Evolutionary conservation across 2,888 invertebrate genomes (phyloP), one percentile per base, ranked within the genome.

Genomic region (Nemotelus nigrinus): DNA sequence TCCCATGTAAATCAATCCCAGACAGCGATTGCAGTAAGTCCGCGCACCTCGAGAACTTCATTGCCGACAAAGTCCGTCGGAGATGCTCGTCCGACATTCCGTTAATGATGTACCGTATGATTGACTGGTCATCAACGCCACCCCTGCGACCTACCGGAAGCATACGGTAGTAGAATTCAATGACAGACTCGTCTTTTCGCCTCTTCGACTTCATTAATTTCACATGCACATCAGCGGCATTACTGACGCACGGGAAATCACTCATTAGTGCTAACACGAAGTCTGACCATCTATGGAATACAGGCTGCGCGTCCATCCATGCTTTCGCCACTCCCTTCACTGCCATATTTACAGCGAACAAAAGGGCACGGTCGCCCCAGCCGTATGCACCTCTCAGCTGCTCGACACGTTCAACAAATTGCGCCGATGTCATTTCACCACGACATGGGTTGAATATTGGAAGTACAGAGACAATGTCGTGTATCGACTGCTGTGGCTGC

Each of bases 101-200:
- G 41, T 63, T 63, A 39, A 63, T 63, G 39, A 63, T 63, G 8
- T 25, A 63, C 4, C 63, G 43, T 3, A 63, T 63, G 3, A 63
- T 41, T 41, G 63, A 63, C n/a, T 63, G 63, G 63, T 63, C 43
- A 43, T 63, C 63, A 43, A 63, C 63, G 8, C 63, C 63, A 39
- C 63, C 63, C 39, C 41, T 8, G 4, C 43, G 63, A 41, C 63
- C 63, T 5, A 63, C 3, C 63, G 63, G 41, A n/a, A 63, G 41
- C 63, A 63, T 63, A 4, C 63, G 63, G 43, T 63, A 63, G 25
- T 25, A 25, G 25, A 25, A 25, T 25, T 25, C 25, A 25, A 25
- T 25, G 25, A 25, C 25, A 25, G 63, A 63, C 8, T 63, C 3
- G 5, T 25, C 25, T 25, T 25, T 25, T 25, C 25, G 25, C 25